Conservation (phyloP, 2,113 vertebrate genomes). For the Hemiscyllium ocellatum region DNA sequence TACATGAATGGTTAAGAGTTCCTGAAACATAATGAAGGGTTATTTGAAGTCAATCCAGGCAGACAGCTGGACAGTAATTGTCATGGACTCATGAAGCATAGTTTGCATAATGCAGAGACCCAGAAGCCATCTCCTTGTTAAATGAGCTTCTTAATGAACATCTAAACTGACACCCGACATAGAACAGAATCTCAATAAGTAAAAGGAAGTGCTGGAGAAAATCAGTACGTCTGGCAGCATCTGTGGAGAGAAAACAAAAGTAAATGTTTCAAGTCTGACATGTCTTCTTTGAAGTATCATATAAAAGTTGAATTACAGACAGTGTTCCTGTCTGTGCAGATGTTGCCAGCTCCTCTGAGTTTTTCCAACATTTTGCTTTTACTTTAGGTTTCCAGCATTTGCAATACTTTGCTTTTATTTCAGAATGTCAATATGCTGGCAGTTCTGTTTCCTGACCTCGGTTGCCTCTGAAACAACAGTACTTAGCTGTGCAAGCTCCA, state of each 20-base stretch:
- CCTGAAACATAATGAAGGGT: background rate
- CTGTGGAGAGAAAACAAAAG: too few relatives aligned
- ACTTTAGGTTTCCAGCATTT: too few relatives aligned
- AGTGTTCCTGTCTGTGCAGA: too few relatives aligned
- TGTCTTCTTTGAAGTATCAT: too few relatives aligned
- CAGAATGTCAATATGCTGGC: background rate
- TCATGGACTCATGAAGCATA: background rate
- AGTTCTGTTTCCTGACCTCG: background rate
- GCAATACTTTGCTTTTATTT: too few relatives aligned
- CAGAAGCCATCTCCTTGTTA: background rate
- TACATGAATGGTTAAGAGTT: background rate
- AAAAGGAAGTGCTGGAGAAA: too few relatives aligned
- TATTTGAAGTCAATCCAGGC: background rate
- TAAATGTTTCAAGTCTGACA: too few relatives aligned
- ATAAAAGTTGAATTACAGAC: too few relatives aligned
- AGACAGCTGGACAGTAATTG: background rate
- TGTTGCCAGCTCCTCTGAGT: too few relatives aligned
- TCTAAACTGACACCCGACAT: too few relatives aligned
- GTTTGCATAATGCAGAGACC: background rate
- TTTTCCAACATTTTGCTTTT: too few relatives aligned
- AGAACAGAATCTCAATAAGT: background rate
- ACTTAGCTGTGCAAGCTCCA: background rate
- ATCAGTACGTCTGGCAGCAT: too few relatives aligned
- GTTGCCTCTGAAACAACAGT: background rate
- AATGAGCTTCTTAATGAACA: background rate